These are phyloP conservation scores for Damaliscus lunatus DNA, from an alignment of 2,113 vertebrate species.

Conservation along the genomic window DNA sequence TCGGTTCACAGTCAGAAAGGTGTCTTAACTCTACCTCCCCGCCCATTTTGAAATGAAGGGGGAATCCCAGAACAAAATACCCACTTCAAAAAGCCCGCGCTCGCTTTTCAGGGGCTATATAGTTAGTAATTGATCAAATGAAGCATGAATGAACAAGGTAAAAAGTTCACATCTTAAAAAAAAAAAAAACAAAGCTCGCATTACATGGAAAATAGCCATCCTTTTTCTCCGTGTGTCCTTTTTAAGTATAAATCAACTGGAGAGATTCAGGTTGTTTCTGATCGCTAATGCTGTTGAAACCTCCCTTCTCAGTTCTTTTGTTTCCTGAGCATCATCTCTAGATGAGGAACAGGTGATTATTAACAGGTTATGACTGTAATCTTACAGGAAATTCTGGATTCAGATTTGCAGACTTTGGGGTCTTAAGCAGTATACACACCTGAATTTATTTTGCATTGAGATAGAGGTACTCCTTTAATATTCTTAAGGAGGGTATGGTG, in stretches of 20 bases:
- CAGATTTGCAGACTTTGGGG: neutral
- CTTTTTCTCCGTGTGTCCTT: neutral
- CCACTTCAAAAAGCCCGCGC: neutral
- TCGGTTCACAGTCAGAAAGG: neutral
- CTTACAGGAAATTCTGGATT: neutral
- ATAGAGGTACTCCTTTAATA: neutral
- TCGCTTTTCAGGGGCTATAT: neutral
- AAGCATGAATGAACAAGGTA: slow-evolving; percentile 67
- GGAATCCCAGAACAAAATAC: neutral
- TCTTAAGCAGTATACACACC: neutral
- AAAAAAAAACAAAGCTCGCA: slow-evolving; percentile 29
- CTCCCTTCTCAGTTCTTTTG: neutral
- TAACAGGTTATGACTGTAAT: neutral
- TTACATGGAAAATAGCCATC: slow-evolving; percentile 61
- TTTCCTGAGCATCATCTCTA: neutral
- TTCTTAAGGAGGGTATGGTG: neutral
- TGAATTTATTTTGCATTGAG: neutral
- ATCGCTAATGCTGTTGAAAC: neutral
- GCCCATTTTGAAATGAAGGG: neutral
- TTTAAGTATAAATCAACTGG: neutral
- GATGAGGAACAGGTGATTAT: neutral
- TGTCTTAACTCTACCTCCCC: neutral
- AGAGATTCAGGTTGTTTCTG: neutral
- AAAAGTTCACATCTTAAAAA: slow-evolving; percentile 66
- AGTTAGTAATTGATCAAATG: slow-evolving; percentile 44